Base-by-base conservation (phyloP, 2,797 vertebrate species). In the Galaxias olidus region DNA sequence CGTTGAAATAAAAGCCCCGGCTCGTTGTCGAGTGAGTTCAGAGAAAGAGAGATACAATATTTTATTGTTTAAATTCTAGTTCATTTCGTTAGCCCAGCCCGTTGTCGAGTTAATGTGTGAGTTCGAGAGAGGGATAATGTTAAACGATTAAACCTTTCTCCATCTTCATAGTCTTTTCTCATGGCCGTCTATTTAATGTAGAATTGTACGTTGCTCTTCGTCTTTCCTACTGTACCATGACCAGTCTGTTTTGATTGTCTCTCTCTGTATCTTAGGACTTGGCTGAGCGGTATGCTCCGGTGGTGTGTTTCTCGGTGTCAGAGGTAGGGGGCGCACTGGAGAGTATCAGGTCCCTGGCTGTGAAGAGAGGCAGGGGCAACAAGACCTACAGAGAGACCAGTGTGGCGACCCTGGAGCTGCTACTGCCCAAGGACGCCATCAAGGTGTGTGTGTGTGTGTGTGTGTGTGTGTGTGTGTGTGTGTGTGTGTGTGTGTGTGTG, bases 361-460 rank as follows among this genome's bases (percentile, higher is more conserved):
- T 98, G 42, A 91, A 89, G 64, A 91, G 93, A 40, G 94, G 94
- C 7, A 85, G 85, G 44, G 90, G 94, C 69, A 98, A 98, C 84
- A 88, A 92, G 74, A 89, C 86, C 11, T 98, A 90, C 66, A 95
- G 84, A 73, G 86, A 94, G 59, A 96, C 92, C 0, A 90, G 87
- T 1, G 84, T 98, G 50, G 96, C 97, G 0, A 94, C 94, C 0
- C 86, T 99, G 61, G 94, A 98, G 73, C 87, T 98, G n/a, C 89
- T 91, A 70, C 86, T 98, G 66, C 94, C 96, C 45, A 68, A 61
- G 57, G 82, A 73, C 9, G 0, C 17, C 45, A 85, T 57, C 61
- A 80, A 86, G 89, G 88, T 91, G 66, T 1, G 7, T 15, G 56
- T 50, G 17, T 48, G 48, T 10, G 4, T 4, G 51, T 18, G 46